Conservation (phyloP, 2,888 invertebrate genomes). For the Globia sparganii region DNA sequence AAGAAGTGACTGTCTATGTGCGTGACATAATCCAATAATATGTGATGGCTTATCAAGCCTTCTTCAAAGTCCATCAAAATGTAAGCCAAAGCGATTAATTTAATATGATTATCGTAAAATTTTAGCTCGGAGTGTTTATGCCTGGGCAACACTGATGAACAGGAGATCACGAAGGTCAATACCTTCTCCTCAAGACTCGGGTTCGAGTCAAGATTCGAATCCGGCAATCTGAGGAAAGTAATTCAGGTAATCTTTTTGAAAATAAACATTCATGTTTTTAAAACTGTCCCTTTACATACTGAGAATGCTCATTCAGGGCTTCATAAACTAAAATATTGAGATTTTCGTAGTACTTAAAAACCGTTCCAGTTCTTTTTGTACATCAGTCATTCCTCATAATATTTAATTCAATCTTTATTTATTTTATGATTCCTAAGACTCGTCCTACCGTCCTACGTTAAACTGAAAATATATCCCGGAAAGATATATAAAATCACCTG, state of each 20-base stretch:
- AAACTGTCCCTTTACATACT: not conserved
- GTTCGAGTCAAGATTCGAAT: constrained; percentile 96
- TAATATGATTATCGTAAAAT: constrained; percentile 57
- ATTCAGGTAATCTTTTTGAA: constrained; percentile 90
- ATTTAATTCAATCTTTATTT: not conserved
- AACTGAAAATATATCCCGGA: not conserved
- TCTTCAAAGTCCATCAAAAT: not conserved
- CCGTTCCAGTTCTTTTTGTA: not conserved
- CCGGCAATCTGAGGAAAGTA: constrained; percentile 95
- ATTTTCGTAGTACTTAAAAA: not conserved
- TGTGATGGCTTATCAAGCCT: not conserved
- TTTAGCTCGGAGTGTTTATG: constrained; percentile 80
- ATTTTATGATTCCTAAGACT: not conserved
- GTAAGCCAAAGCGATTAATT: constrained; percentile 2
- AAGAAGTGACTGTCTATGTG: not conserved
- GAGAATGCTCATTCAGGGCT: not conserved
- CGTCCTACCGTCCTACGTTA: not conserved
- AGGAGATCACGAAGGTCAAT: constrained; percentile 84
- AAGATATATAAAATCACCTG: not conserved
- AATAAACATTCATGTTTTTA: not conserved
- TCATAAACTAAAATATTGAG: not conserved
- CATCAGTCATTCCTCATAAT: not conserved
- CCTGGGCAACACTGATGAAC: constrained; percentile 88
- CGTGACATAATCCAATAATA: not conserved
- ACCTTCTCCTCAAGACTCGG: constrained; percentile 87